Evolutionary conservation across 2,797 vertebrate genomes (phyloP), one percentile per base, ranked within the genome.

Genomic region (Dallia pectoralis): DNA sequence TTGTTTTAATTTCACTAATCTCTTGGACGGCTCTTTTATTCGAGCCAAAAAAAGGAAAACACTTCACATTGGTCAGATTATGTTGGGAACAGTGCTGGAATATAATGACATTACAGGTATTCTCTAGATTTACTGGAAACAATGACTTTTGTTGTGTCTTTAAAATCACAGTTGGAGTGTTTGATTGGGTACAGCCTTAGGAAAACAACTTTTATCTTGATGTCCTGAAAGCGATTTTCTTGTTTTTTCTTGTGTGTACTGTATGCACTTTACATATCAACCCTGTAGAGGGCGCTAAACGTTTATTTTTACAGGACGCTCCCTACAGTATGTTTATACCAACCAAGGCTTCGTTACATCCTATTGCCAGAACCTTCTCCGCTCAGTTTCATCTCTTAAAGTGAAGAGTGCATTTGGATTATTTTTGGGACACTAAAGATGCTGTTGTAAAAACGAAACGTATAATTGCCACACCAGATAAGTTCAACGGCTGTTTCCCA

Each of bases 21-120:
- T 78, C 78, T 81, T 79, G 76, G 76, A 73, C 75, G 62, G 36
- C 25, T 73, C 72, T 79, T 74, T 56, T 61, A 68, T 53, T 53
- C 30, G 69, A 86, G 74, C 71, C 69, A 78, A 19, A 70, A 59
- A 68, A 9, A 63, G 68, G 48, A 32, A 25, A 7, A 47, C 19
- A 32, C 36, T 68, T 73, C 66, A 30, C 44, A 66, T 63, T 69
- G 44, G 40, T 40, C 65, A 67, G 68, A 61, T 67, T 61, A 53
- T 69, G 56, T 70, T 29, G 36, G 25, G 27, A 62, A 44, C 29
- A 65, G 48, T 32, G 22, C 27, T 49, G 44, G 40, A 48, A 65
- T 48, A 22, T 53, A 62, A 62, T 11, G 64, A 18, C 12, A 63
- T 49, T 51, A 40, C 48, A 51, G 4, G 27, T 30, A 64, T 64